A percentile compares a stretch with the other conserved stretches of the same genome.
These are phyloP conservation scores for Plecturocebus donacophilus DNA, from an alignment of 2,113 vertebrate genomes.

Conservation along the genomic window DNA sequence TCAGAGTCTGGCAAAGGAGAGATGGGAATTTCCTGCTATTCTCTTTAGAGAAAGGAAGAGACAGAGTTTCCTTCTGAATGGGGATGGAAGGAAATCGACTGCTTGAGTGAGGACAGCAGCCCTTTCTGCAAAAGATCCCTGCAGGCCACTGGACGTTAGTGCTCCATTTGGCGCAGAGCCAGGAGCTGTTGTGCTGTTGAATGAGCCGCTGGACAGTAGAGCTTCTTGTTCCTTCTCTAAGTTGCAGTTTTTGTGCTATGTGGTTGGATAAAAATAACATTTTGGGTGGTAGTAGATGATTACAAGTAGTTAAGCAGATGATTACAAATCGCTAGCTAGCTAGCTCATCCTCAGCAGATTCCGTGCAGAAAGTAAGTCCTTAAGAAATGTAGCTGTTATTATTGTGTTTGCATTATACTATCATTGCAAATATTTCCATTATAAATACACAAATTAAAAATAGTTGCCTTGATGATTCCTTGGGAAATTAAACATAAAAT, in stretches of 20 bases:
- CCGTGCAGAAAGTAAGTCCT: neutral
- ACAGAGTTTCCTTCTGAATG: neutral
- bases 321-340: neutral
- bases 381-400: conserved; percentile 19
- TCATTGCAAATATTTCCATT: neutral
- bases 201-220: neutral
- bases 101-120: neutral
- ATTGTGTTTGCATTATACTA: neutral
- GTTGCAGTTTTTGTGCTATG: neutral
- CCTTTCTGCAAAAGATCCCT: neutral
- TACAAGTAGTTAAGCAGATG: neutral
- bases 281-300: neutral
- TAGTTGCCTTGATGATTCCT: neutral
- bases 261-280: neutral
- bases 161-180: neutral
- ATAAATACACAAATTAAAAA: neutral
- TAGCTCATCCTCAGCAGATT: neutral
- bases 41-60: neutral
- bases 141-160: neutral
- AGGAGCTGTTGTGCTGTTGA: neutral
- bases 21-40: conserved; percentile 42
- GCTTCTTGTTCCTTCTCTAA: neutral
- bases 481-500: neutral
- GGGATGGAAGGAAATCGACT: neutral
- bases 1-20: neutral